These are phyloP conservation scores for Eurystomus gularis DNA, from an alignment of 2,113 vertebrate genomes.

Conservation along the genomic window DNA sequence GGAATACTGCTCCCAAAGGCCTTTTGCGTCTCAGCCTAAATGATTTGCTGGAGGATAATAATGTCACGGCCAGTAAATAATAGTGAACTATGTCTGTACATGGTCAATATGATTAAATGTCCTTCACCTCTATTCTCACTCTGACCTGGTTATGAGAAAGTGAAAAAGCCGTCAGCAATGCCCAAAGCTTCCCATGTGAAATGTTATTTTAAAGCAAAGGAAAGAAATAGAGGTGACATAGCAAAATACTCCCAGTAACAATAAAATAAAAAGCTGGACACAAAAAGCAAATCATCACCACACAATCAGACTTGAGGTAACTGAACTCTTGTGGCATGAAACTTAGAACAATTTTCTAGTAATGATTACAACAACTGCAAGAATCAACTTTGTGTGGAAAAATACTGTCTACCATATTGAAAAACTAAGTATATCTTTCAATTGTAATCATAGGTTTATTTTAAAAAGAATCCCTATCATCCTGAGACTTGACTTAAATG, in stretches of 20 bases:
- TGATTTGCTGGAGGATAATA: constrained; percentile 84
- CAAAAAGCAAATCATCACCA: constrained; percentile 25
- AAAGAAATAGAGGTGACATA: constrained; percentile 31
- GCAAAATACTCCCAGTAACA: constrained; percentile 32
- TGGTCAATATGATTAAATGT: constrained; percentile 82
- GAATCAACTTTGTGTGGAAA: background rate
- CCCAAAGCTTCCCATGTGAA: constrained; percentile 39
- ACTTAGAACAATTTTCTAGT: background rate
- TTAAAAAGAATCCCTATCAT: background rate
- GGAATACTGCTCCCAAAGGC: constrained; percentile 78
- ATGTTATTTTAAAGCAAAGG: constrained; percentile 50
- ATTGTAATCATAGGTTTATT: background rate
- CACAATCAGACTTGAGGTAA: background rate
- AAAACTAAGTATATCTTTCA: background rate
- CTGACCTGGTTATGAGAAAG: constrained; percentile 69
- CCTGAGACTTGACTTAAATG: background rate
- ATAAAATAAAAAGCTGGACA: background rate
- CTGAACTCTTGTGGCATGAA: background rate
- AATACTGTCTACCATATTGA: background rate
- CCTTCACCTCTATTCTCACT: constrained; percentile 77
- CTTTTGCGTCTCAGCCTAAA: constrained; percentile 79
- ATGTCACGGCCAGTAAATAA: constrained; percentile 87
- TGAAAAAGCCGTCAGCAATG: constrained; percentile 48
- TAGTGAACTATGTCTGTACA: constrained; percentile 79
- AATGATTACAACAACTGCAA: background rate